A percentile compares a stretch with the other conserved stretches of the same genome.
Conservation (phyloP, 2,797 vertebrate species). For the Pangasius mekongensis region DNA sequence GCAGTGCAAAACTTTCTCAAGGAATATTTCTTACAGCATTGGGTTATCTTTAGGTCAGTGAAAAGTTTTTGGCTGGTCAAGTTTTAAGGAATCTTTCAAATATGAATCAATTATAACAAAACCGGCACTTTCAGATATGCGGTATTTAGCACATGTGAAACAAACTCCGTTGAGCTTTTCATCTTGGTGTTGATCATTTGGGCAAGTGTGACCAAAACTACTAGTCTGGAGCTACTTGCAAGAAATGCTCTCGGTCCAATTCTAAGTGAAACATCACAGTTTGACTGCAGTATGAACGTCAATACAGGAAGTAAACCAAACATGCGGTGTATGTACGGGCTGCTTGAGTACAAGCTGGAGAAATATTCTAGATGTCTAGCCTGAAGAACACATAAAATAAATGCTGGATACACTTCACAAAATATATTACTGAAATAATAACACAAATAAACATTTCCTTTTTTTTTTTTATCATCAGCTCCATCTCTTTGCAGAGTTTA, state of each 20-base stretch:
- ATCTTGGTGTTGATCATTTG: not conserved
- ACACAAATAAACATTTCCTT: not conserved
- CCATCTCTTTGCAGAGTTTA: not conserved
- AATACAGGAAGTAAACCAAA: conserved; percentile 13
- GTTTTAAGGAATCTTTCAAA: not conserved
- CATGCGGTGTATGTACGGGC: not conserved
- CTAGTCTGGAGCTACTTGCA: not conserved
- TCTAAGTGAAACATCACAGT: not conserved
- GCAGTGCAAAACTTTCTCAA: conserved; percentile 18
- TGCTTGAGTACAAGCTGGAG: not conserved
- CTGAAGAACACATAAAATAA: not conserved
- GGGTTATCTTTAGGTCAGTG: conserved; percentile 17
- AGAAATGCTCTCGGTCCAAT: not conserved
- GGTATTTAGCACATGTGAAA: not conserved
- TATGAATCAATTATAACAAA: not conserved
- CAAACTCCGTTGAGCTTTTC: not conserved
- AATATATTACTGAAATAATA: not conserved
- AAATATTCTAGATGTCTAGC: not conserved
- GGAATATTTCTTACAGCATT: conserved; percentile 15
- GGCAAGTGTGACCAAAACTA: not conserved
- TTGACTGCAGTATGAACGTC: not conserved
- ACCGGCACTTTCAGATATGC: not conserved
- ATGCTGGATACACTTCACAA: not conserved
- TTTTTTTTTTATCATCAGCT: not conserved
- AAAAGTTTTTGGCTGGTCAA: not conserved